Base-by-base conservation (phyloP, 2,113 vertebrate species). In the Sarotherodon lohbergeri region DNA sequence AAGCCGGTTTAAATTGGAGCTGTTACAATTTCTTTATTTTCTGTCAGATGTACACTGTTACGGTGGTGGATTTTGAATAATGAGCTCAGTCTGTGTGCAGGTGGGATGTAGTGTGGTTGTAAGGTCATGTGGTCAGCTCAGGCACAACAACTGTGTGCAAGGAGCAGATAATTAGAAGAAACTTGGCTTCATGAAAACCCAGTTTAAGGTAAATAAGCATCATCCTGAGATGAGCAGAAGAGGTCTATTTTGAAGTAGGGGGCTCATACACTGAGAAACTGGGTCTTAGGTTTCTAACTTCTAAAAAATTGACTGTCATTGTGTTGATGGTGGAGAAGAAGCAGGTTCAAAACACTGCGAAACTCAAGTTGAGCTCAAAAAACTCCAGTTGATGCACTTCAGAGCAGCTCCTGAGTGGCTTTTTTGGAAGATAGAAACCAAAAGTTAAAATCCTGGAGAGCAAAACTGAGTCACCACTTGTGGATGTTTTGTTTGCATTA, bases 401-500 rank as follows among this genome's bases (percentile, higher is more conserved):
- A 68, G 22, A 59, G 13, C 16, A 52, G 16, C 56, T 76, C 9
- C 63, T 3, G 14, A 54, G 17, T 13, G 43, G 9, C 3, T 57
- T 86, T 32, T 14, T 36, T 4, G 19, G 3, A 52, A 71, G 46
- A 79, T 4, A 7, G 11, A 22, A 50, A 86, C 66, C 11, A 76
- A 41, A 76, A 46, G 16, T 10, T 19, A 50, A 78, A 13, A n/a
- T 52, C 10, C 27, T 34, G 0, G 4, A n/a, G 27, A n/a, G 10
- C 73, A 50, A 78, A 78, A 34, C 46, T 13, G 17, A 52, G 46
- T n/a, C 73, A 19, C 46, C 27, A n/a, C 73, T 52, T 52, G 17
- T n/a, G 17, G 73, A 22, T 81, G 48, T 84, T 89, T 87, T 86
- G 85, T 78, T 87, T 68, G 63, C 0, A 3, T 68, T 91, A 82